Percentiles rank a stretch among this genome's conserved stretches.
Evolutionary conservation across 2,113 vertebrate genomes (phyloP).

Genomic region (Lycaon pictus): DNA sequence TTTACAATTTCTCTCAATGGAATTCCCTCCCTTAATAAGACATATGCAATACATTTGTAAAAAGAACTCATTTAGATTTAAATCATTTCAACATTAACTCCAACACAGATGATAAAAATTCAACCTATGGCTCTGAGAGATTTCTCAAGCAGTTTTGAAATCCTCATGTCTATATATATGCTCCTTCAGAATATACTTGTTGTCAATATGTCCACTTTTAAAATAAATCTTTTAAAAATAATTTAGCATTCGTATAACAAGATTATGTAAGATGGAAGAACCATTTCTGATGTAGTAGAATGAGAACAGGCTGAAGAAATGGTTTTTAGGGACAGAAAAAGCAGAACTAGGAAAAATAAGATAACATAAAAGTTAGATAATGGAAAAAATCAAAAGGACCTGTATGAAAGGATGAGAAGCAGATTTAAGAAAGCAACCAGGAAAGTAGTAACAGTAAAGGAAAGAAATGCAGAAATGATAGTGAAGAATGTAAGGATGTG

Average conservation of each 20-base stretch:
- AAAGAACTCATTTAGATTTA: background rate
- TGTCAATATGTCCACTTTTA: background rate
- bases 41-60: background rate
- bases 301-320: background rate
- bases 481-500: background rate
- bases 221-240: slow-evolving; percentile 37
- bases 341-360: background rate
- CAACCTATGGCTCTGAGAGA: background rate
- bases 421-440: background rate
- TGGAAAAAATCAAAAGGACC: background rate
- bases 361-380: background rate
- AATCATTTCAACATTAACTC: background rate
- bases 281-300: background rate
- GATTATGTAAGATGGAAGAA: background rate
- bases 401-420: background rate
- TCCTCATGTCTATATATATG: background rate
- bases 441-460: background rate
- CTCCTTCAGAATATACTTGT: background rate
- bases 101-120: background rate
- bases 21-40: background rate
- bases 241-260: background rate
- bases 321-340: background rate
- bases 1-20: background rate
- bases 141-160: background rate
- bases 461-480: background rate